These are phyloP conservation scores for Natator depressus DNA, from an alignment of 2,113 vertebrate genomes.

Conservation along the genomic window DNA sequence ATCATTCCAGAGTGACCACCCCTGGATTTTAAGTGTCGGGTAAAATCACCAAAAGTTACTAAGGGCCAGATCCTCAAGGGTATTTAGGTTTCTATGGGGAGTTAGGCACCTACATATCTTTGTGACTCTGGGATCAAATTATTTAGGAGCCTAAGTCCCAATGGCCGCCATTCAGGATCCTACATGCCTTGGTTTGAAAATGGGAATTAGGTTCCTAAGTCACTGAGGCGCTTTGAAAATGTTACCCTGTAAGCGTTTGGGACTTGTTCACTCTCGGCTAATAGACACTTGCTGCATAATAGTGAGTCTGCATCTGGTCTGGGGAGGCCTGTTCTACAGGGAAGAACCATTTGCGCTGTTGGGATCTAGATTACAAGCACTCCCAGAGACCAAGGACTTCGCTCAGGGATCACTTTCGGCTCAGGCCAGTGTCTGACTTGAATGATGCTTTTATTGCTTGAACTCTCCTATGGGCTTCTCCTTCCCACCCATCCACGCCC, in stretches of 20 bases:
- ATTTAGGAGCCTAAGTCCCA: accelerated
- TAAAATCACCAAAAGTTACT: background rate
- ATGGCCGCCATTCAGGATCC: background rate
- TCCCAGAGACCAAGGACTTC: background rate
- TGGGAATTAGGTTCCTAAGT: background rate
- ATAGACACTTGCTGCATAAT: background rate
- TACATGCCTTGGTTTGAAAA: background rate
- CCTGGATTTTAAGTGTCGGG: background rate
- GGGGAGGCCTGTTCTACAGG: accelerated
- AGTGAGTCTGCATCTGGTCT: background rate
- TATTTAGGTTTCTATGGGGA: background rate
- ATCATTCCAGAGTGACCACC: background rate
- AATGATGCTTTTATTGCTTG: background rate
- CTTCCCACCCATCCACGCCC: background rate
- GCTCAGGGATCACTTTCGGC: background rate
- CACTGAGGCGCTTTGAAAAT: background rate
- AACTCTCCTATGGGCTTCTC: background rate
- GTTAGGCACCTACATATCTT: background rate
- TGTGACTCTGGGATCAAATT: background rate
- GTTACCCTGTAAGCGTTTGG: background rate
- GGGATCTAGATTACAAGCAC: background rate
- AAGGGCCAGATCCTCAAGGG: background rate
- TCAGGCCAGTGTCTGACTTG: background rate
- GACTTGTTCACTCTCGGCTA: background rate
- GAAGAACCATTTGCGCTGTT: accelerated